Conservation (phyloP, 2,113 vertebrate species). For the Oxyura jamaicensis region DNA sequence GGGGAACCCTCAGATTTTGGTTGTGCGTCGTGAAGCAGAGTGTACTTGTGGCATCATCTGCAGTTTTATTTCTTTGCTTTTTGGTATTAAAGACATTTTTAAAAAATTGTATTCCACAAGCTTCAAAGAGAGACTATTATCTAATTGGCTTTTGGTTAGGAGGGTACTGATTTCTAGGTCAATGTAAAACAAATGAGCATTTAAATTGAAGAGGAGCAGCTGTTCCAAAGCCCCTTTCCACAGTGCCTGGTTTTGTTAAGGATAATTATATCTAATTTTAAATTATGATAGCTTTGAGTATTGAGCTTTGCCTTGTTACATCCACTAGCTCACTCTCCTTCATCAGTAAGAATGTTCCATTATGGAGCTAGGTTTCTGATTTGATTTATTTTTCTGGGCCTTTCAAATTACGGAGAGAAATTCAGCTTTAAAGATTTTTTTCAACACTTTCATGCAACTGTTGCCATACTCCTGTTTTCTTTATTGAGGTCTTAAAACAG, state of each 20-base stretch:
- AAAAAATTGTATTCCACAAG: conserved; percentile 63
- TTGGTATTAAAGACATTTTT: conserved; percentile 40
- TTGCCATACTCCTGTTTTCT: neutral
- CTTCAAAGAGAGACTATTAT: conserved; percentile 69
- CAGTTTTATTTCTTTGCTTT: conserved; percentile 65
- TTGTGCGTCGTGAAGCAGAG: neutral
- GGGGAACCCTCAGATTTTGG: neutral
- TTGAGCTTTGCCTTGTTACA: conserved; percentile 68
- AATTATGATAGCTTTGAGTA: conserved; percentile 76
- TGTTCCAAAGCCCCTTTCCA: conserved; percentile 70
- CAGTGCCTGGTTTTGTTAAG: conserved; percentile 75
- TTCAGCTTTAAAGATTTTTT: neutral
- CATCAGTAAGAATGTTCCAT: conserved; percentile 54
- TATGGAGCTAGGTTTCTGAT: conserved; percentile 28
- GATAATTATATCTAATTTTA: conserved; percentile 77
- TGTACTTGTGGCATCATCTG: conserved; percentile 47
- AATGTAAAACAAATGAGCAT: conserved; percentile 74
- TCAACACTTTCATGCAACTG: neutral
- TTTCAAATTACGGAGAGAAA: conserved; percentile 32
- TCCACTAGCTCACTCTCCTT: conserved; percentile 54
- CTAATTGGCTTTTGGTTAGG: conserved; percentile 75
- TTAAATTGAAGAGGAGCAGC: conserved; percentile 75
- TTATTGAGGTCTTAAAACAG: neutral
- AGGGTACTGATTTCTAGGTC: conserved; percentile 77
- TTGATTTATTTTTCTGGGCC: conserved; percentile 44